These are phyloP conservation scores for Acrocephalus scirpaceus DNA, from an alignment of 2,797 vertebrate species.

Conservation along the genomic window DNA sequence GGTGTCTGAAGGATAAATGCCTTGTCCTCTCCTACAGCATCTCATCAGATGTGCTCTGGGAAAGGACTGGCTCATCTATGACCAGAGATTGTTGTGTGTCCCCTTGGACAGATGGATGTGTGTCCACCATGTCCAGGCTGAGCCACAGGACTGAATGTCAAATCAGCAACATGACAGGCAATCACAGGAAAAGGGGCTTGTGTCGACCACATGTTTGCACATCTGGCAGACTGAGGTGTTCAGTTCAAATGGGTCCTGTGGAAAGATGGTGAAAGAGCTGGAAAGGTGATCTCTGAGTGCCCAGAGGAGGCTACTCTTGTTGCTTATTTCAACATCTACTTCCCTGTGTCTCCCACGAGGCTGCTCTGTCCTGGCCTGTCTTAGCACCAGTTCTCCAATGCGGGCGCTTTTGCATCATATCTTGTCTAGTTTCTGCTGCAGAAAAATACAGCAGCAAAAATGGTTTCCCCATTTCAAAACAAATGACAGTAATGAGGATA, in stretches of 20 bases:
- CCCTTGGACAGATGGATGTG: background rate
- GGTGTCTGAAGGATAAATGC: fast-evolving
- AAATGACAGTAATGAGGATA: background rate
- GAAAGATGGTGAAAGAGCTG: background rate
- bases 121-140: background rate
- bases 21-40: background rate
- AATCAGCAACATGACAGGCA: background rate
- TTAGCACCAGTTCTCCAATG: background rate
- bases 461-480: background rate
- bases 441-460: background rate
- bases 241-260: background rate
- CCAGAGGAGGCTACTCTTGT: background rate
- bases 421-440: background rate
- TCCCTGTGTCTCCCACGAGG: background rate
- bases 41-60: background rate
- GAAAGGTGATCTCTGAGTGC: background rate
- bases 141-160: background rate
- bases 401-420: background rate
- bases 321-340: background rate
- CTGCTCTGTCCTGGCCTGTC: background rate
- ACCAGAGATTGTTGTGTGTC: background rate
- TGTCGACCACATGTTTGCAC: background rate
- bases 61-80: background rate
- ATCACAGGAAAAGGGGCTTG: background rate
- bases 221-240: background rate